Percentiles rank a stretch among this genome's conserved stretches.
These are phyloP conservation scores for Thymelicus sylvestris DNA, from an alignment of 2,888 invertebrate genomes.

Conservation along the genomic window DNA sequence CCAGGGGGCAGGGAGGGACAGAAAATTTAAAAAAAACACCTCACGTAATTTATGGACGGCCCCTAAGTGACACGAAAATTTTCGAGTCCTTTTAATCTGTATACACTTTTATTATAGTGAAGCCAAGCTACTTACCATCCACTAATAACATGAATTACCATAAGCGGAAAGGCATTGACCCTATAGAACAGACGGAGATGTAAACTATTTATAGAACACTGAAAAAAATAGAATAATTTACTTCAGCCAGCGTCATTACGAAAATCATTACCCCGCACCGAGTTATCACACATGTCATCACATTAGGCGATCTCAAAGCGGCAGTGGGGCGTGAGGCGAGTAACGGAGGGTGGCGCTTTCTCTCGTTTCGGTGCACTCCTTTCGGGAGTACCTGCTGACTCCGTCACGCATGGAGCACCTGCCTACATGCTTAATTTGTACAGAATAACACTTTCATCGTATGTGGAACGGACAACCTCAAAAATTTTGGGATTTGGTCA, in stretches of 20 bases:
- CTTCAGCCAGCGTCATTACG: not conserved
- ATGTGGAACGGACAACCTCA: not conserved
- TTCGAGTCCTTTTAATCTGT: too few species aligned
- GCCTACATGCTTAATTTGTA: constrained; percentile 47
- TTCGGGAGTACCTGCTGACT: constrained; percentile 53
- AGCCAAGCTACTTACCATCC: too few species aligned
- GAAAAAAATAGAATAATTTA: not conserved
- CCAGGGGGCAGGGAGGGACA: too few species aligned
- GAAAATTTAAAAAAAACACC: too few species aligned
- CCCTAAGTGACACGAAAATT: too few species aligned
- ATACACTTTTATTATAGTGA: too few species aligned
- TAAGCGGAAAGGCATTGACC: too few species aligned
- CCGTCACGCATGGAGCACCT: constrained; percentile 49
- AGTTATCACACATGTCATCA: constrained; percentile 24
- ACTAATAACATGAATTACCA: too few species aligned
- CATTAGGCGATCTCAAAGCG: constrained; percentile 14
- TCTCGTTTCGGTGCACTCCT: constrained; percentile 70
- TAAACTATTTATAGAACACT: too few species aligned
- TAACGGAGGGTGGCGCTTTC: constrained; percentile 68
- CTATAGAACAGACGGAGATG: too few species aligned
- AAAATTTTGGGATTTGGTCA: too few species aligned
- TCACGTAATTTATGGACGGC: too few species aligned
- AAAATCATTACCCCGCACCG: constrained; percentile 7
- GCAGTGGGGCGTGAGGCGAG: constrained; percentile 35
- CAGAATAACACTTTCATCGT: constrained; percentile 49